These are phyloP conservation scores for Cinclus mexicanus DNA, from an alignment of 2,113 vertebrate genomes.

Conservation along the genomic window DNA sequence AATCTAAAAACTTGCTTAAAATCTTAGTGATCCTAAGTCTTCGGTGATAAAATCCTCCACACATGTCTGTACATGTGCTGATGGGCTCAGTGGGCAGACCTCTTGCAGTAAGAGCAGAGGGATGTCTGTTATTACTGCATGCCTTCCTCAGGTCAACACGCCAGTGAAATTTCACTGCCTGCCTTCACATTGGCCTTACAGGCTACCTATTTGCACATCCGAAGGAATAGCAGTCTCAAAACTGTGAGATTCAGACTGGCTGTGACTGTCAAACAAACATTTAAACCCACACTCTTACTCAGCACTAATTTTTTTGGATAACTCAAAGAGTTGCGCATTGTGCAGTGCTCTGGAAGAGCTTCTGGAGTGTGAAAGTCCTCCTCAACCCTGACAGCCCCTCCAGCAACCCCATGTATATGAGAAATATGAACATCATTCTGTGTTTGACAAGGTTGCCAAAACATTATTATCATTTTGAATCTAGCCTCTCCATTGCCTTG, in stretches of 20 bases:
- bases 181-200: not conserved
- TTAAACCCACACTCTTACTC: not conserved
- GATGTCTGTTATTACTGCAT: not conserved
- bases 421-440: accelerated
- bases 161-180: not conserved
- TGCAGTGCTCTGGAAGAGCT: not conserved
- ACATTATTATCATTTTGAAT: not conserved
- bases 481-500: not conserved
- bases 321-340: not conserved
- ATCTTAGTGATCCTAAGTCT: not conserved
- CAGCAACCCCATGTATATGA: not conserved
- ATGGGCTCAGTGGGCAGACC: accelerated
- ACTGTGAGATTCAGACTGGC: not conserved
- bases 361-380: not conserved
- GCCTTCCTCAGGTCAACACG: not conserved
- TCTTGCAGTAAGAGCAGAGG: not conserved
- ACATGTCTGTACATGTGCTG: accelerated
- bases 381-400: not conserved
- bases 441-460: not conserved
- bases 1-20: not conserved
- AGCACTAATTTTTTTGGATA: not conserved
- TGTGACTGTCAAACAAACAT: not conserved
- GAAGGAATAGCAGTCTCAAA: not conserved
- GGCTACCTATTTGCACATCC: not conserved
- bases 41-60: not conserved